Conservation (phyloP, 1,140 invertebrate genomes). For the Cyphomyrmex costatus region DNA sequence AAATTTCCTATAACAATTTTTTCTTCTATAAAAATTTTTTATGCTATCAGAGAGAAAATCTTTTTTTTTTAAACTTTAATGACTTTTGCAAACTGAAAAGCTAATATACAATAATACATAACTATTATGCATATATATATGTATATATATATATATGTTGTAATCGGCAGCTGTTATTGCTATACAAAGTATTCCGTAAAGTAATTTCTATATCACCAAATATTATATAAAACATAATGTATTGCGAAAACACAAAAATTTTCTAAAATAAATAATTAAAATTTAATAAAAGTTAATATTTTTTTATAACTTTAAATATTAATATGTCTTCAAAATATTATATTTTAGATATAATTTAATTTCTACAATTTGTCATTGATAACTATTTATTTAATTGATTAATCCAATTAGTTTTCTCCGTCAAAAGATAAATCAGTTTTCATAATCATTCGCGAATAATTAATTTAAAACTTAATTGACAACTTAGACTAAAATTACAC, state of each 20-base stretch:
- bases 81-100: neutral
- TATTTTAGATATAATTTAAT: neutral
- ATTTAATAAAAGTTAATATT: neutral
- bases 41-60: neutral
- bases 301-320: neutral
- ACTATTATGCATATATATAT: too few species aligned
- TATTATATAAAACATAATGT: neutral
- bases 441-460: neutral
- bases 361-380: constrained; percentile 8
- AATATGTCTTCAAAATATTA: neutral
- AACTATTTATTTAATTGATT: neutral
- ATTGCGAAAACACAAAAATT: neutral
- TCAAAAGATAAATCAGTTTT: constrained; percentile 30
- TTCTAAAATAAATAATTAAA: neutral
- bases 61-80: constrained; percentile 5
- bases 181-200: neutral
- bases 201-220: neutral
- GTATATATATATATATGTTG: constrained; percentile 6
- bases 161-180: constrained; percentile 12
- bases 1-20: constrained; percentile 38
- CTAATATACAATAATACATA: too few species aligned
- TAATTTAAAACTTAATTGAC: constrained; percentile 2
- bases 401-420: neutral
- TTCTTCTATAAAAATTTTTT: constrained; percentile 15
- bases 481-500: neutral